phyloP scores from a whole-genome alignment of 1,140 invertebrate species.

The Rhagoletis zephyria region DNA sequence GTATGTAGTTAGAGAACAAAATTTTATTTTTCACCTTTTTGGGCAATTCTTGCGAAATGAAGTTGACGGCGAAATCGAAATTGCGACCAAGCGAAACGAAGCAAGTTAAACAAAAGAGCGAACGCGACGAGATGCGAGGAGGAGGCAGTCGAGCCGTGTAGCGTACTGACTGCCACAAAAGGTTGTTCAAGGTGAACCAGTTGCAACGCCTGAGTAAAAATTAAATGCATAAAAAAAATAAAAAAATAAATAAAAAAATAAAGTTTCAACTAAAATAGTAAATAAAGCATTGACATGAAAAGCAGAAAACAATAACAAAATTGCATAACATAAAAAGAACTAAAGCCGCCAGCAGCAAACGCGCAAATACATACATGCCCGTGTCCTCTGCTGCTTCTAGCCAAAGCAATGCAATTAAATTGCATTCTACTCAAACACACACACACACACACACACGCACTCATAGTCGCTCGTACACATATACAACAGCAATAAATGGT shows the following conservation, averaged over 20 bases:
- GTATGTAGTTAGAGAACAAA: neutral
- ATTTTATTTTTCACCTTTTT: constrained; percentile 11
- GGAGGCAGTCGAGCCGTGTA: neutral
- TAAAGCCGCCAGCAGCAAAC: neutral
- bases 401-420: neutral
- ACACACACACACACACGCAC: neutral
- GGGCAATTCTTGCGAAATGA: neutral
- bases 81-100: constrained; percentile 31
- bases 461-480: no score
- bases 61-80: constrained; percentile 47
- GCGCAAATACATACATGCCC: neutral
- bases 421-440: neutral
- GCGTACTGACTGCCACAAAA: constrained; percentile 5
- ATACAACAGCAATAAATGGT: constrained; percentile 7
- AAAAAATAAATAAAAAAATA: neutral
- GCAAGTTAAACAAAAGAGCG: neutral
- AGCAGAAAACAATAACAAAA: neutral
- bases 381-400: neutral
- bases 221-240: neutral
- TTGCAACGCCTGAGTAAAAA: neutral
- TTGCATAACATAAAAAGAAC: neutral
- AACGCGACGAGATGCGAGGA: neutral
- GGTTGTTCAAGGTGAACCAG: constrained; percentile 46
- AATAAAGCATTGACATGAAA: constrained; percentile 40
- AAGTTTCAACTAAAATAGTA: neutral